Percentiles rank a stretch among this genome's conserved stretches.
These are phyloP conservation scores for Oncorhynchus kisutch DNA, from an alignment of 2,113 vertebrate genomes.

Conservation along the genomic window DNA sequence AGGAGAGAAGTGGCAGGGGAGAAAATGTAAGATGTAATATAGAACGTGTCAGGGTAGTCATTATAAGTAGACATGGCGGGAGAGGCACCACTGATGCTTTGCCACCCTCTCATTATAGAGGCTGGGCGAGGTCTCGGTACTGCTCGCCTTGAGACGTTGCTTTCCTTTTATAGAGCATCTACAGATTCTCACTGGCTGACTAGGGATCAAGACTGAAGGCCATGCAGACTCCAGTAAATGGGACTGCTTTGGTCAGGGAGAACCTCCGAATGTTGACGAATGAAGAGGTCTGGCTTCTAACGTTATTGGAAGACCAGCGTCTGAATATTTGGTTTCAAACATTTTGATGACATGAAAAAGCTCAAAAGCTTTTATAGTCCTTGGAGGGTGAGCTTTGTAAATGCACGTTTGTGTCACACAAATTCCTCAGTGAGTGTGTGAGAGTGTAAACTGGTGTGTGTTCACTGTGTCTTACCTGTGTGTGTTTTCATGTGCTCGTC, in stretches of 20 bases:
- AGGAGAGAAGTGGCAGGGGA: slow-evolving; percentile 39
- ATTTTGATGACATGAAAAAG: background rate
- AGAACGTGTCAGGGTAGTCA: slow-evolving; percentile 57
- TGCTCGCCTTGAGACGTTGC: slow-evolving; percentile 21
- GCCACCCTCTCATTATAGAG: slow-evolving; percentile 63
- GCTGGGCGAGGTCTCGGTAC: slow-evolving; percentile 39
- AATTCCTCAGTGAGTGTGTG: background rate
- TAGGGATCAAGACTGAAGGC: slow-evolving; percentile 6
- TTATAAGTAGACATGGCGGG: slow-evolving; percentile 54
- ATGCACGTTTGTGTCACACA: background rate
- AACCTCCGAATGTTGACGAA: background rate
- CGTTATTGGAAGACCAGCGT: background rate
- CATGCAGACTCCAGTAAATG: background rate
- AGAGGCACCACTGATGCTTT: slow-evolving; percentile 34
- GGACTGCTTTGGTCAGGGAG: background rate
- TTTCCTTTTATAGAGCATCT: slow-evolving; percentile 46
- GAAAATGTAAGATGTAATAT: slow-evolving; percentile 47
- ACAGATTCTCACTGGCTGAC: slow-evolving; percentile 26
- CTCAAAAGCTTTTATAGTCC: background rate
- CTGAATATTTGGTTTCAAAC: background rate
- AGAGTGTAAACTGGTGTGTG: background rate
- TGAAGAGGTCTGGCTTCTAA: background rate
- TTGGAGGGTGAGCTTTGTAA: background rate
- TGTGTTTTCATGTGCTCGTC: slow-evolving; percentile 98
- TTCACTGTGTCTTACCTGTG: slow-evolving; percentile 81